Evolutionary conservation across 2,888 invertebrate genomes (phyloP).

Genomic region (Drosophila diplacantha): DNA sequence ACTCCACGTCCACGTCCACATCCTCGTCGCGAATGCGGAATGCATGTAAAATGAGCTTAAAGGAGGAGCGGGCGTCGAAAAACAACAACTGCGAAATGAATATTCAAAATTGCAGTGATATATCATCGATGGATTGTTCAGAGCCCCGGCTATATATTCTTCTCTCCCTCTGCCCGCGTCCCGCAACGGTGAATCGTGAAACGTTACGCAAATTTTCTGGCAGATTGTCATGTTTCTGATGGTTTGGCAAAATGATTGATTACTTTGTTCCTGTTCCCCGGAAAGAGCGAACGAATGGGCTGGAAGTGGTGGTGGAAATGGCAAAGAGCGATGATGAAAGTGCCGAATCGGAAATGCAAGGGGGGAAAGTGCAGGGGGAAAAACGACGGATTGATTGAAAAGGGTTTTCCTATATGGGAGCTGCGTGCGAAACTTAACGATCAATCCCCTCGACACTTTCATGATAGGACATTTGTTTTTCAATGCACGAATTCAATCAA

Average conservation of each 20-base stretch:
- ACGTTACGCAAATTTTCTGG: slow-evolving; percentile 59
- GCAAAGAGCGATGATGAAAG: slow-evolving; percentile 17
- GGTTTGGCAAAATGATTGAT: slow-evolving; percentile 66
- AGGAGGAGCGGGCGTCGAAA: slow-evolving; percentile 36
- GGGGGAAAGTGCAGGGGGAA: slow-evolving; percentile 10
- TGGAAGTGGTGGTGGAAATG: slow-evolving; percentile 9
- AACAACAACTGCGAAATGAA: slow-evolving; percentile 60
- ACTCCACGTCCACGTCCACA: slow-evolving; percentile 13
- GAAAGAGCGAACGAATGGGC: slow-evolving; percentile 10
- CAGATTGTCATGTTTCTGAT: slow-evolving; percentile 67
- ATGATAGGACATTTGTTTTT: slow-evolving; percentile 1
- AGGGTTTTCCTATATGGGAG: slow-evolving; percentile 4
- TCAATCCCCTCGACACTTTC: slow-evolving; percentile 5
- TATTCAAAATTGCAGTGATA: slow-evolving; percentile 65
- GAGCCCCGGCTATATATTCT: slow-evolving; percentile 11
- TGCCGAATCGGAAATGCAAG: slow-evolving; percentile 51
- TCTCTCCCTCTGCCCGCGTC: neutral
- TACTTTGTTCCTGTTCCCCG: slow-evolving; percentile 62
- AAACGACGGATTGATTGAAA: slow-evolving; percentile 34
- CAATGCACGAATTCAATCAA: slow-evolving; percentile 4
- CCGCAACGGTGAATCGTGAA: slow-evolving; percentile 32
- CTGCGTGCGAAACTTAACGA: neutral
- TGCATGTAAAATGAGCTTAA: slow-evolving; percentile 59
- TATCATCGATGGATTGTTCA: slow-evolving; percentile 60
- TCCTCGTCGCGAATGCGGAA: slow-evolving; percentile 41